Evolutionary conservation across 2,888 invertebrate genomes (phyloP).

Genomic region (Tipula vernalis): DNA sequence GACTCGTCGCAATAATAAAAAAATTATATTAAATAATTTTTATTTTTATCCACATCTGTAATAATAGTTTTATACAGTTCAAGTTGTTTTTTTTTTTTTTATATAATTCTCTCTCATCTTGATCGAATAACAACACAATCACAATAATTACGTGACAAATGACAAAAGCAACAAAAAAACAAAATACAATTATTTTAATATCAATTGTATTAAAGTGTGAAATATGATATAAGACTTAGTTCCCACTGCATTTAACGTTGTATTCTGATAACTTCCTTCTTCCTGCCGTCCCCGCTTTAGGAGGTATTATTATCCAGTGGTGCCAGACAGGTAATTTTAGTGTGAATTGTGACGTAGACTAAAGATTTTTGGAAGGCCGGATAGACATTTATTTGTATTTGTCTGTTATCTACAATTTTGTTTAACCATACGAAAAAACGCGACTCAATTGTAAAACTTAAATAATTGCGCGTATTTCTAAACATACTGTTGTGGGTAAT

Average conservation of each 20-base stretch:
- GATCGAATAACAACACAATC: neutral
- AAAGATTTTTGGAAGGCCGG: too few relatives aligned
- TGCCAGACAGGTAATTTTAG: too few relatives aligned
- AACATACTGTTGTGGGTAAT: neutral
- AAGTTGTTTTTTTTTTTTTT: neutral
- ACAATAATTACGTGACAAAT: neutral
- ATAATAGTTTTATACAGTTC: neutral
- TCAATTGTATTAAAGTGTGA: neutral
- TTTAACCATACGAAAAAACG: too few relatives aligned
- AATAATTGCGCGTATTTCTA: neutral
- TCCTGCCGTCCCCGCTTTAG: too few relatives aligned
- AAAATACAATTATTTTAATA: neutral
- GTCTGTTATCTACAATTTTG: too few relatives aligned
- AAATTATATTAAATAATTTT: neutral
- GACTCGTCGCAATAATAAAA: neutral
- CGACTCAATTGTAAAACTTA: neutral
- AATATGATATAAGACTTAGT: neutral
- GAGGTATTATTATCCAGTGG: too few relatives aligned
- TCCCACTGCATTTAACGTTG: neutral
- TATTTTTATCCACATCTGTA: neutral
- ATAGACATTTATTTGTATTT: too few relatives aligned
- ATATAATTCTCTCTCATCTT: neutral
- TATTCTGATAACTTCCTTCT: too few relatives aligned
- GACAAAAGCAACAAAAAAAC: neutral
- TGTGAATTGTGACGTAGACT: too few relatives aligned